Conservation (phyloP, 2,113 vertebrate species). For the Ranitomeya imitator region DNA sequence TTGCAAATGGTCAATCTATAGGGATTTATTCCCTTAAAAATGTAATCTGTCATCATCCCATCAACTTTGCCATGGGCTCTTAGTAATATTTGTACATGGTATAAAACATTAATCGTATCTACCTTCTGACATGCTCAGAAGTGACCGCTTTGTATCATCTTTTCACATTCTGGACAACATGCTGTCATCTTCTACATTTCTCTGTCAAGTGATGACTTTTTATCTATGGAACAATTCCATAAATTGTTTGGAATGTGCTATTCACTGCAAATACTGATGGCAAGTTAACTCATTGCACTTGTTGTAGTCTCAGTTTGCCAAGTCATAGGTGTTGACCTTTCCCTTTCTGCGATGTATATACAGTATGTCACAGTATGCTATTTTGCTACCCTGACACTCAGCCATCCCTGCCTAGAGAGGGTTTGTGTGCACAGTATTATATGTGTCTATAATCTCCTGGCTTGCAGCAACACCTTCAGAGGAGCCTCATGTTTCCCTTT, state of each 20-base stretch:
- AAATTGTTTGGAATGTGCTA: not conserved
- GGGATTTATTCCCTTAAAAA: no score
- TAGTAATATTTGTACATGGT: no score
- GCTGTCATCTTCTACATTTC: no score
- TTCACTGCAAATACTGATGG: not conserved
- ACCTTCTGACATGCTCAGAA: no score
- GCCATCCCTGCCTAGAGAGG: not conserved
- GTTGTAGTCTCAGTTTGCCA: not conserved
- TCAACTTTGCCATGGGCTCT: no score
- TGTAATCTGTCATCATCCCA: no score
- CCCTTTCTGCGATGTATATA: not conserved
- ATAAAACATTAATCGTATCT: no score
- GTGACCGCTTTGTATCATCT: no score
- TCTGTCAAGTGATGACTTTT: no score
- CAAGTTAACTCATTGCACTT: not conserved
- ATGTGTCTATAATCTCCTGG: slow-evolving; percentile 23
- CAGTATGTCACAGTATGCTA: not conserved
- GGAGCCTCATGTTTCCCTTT: slow-evolving; percentile 35
- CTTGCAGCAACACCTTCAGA: slow-evolving; percentile 35
- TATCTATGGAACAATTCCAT: no score
- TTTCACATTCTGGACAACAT: no score
- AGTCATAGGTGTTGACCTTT: not conserved
- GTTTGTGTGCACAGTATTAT: slow-evolving; percentile 4
- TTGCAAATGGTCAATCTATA: no score
- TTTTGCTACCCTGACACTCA: not conserved